Conservation (phyloP, 2,888 invertebrate genomes). For the Lasius platythorax region DNA sequence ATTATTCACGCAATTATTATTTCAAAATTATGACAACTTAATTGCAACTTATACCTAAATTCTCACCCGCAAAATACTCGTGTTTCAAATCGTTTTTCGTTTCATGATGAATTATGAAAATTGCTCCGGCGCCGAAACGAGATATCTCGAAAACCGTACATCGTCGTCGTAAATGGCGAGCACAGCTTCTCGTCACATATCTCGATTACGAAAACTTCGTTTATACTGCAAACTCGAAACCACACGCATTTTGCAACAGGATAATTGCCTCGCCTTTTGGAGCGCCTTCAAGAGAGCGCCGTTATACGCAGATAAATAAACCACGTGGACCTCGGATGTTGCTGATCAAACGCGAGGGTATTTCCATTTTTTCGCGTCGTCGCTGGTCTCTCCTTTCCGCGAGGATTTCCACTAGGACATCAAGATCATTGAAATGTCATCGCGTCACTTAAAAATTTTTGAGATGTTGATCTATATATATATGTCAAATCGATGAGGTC, state of each 20-base stretch:
- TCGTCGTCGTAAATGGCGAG: slow-evolving; percentile 35
- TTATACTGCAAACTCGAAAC: slow-evolving; percentile 21
- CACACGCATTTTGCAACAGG: slow-evolving; percentile 60
- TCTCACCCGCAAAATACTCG: slow-evolving; percentile 55
- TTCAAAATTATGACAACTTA: neutral
- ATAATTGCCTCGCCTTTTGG: slow-evolving; percentile 54
- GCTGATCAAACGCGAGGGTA: slow-evolving; percentile 59
- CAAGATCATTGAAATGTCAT: neutral
- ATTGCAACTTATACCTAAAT: neutral
- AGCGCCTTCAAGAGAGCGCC: slow-evolving; percentile 62
- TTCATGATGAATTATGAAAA: slow-evolving; percentile 42
- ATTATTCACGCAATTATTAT: neutral
- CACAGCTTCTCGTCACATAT: slow-evolving; percentile 50
- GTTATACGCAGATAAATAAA: slow-evolving; percentile 79
- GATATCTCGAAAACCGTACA: slow-evolving; percentile 36
- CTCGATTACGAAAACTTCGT: slow-evolving; percentile 48
- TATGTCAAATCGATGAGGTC: slow-evolving; percentile 26
- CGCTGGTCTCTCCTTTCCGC: slow-evolving; percentile 61
- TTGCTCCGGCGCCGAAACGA: slow-evolving; percentile 5
- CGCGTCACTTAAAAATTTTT: neutral
- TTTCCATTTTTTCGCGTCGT: slow-evolving; percentile 39
- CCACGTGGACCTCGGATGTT: slow-evolving; percentile 58
- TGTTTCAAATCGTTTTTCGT: slow-evolving; percentile 41
- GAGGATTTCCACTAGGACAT: slow-evolving; percentile 20
- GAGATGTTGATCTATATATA: neutral